A percentile compares a stretch with the other conserved stretches of the same genome.
Evolutionary conservation across 2,113 vertebrate species (phyloP).

Genomic region (Gallinago jamesoni): DNA sequence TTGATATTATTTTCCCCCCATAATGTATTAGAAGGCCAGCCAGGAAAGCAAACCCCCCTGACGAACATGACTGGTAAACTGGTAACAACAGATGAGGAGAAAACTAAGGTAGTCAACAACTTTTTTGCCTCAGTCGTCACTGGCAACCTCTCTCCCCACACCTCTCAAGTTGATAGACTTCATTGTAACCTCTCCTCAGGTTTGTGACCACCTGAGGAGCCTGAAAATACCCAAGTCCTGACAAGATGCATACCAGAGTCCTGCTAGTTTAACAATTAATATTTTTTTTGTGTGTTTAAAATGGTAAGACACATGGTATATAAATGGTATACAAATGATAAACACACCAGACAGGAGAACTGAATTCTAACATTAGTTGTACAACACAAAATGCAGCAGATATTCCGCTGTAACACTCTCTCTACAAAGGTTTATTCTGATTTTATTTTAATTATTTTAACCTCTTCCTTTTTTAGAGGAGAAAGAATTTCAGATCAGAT

Average conservation of each 20-base stretch:
- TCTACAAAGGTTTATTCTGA: neutral
- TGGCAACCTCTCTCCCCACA: neutral
- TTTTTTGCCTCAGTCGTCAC: neutral
- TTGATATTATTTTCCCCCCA: accelerated
- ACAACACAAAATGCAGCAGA: neutral
- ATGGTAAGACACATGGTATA: neutral
- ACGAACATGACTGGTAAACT: neutral
- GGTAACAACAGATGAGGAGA: accelerated
- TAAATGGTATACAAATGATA: neutral
- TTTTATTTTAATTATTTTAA: neutral
- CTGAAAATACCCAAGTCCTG: neutral
- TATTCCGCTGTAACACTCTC: neutral
- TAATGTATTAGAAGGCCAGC: neutral
- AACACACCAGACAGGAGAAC: neutral
- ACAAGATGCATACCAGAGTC: neutral
- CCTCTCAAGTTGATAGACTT: neutral
- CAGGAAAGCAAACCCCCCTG: neutral
- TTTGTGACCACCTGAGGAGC: neutral
- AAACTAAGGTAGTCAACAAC: neutral
- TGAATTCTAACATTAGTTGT: neutral
- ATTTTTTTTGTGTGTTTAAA: neutral
- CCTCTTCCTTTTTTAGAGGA: neutral
- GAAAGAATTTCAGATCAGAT: neutral
- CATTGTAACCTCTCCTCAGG: neutral
- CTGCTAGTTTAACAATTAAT: neutral